Base-by-base conservation (phyloP, 2,888 invertebrate species). In the Tetramorium bicarinatum region DNA sequence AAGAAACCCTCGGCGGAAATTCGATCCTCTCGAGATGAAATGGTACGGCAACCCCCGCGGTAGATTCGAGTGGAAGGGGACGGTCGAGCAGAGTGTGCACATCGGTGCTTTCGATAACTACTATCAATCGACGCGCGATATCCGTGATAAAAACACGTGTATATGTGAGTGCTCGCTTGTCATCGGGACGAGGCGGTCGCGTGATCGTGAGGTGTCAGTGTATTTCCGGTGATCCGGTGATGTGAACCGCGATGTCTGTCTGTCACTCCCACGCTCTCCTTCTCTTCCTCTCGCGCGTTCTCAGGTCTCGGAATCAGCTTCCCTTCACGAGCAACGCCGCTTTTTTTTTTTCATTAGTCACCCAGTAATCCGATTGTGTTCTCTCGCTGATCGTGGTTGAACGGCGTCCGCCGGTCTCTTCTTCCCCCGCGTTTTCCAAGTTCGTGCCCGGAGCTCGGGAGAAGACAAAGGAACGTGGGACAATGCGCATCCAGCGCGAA, bases 111-210 rank as follows among this genome's bases (percentile, higher is more conserved):
- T 90, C 85, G 93, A 93, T 93, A 93, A 88, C 90, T 83, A 88
- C 87, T 93, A 93, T 93, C 93, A 89, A 92, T 91, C 87, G 89
- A 84, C 81, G 87, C 85, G 93, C 92, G 93, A 92, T 89, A 93
- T 91, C 88, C 85, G 87, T 84, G 93, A 93, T 93, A 93, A 92
- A 81, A 66, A 59, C 87, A 77, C 62, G 83, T 62, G 87, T 79
- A 75, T 69, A 29, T 34, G 84, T 69, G 66, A 79, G 76, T 75
- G 74, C 79, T 62, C 41, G 80, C 29, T 80, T 49, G 81, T 72
- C 81, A 75, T n/a, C 34, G 13, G 61, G 25, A 34, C 61, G 61
- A 61, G 25, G 62, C 15, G 61, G 52, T 41, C 77, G 81, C 74
- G 56, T 79, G 72, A 71, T 59, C 44, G 47, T 29, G 72, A 80